Conservation (phyloP, 2,113 vertebrate species). For the Hippoglossus stenolepis region DNA sequence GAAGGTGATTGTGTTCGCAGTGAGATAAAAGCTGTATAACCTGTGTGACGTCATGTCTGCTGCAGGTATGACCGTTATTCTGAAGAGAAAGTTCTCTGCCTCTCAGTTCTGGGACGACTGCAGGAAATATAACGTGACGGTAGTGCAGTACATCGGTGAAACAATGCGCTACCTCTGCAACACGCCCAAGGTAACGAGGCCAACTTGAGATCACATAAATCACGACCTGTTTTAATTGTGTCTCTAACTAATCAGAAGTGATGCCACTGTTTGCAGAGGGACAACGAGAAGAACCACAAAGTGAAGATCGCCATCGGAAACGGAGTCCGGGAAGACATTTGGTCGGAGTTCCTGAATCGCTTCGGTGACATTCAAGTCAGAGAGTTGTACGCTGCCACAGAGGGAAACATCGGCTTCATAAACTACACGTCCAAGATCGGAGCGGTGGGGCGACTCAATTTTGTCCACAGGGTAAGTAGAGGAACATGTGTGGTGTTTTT, state of each 20-base stretch:
- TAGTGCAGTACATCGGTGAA: constrained; percentile 94
- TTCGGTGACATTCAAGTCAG: constrained; percentile 86
- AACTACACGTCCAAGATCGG: constrained; percentile 89
- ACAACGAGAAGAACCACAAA: constrained; percentile 83
- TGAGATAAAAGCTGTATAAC: neutral
- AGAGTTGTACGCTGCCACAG: constrained; percentile 90
- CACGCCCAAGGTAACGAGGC: constrained; percentile 81
- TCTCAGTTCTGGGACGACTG: constrained; percentile 95
- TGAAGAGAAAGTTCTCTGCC: constrained; percentile 90
- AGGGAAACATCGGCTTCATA: constrained; percentile 89
- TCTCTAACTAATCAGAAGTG: neutral
- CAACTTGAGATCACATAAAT: neutral
- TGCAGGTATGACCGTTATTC: constrained; percentile 86
- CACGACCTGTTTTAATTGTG: neutral
- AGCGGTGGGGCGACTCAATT: constrained; percentile 83
- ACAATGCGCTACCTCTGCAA: constrained; percentile 91
- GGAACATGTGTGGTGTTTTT: neutral
- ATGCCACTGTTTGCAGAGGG: constrained; percentile 72
- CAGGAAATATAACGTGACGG: constrained; percentile 88
- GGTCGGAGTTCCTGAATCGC: constrained; percentile 86
- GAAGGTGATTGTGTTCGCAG: neutral
- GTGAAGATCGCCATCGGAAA: constrained; percentile 90
- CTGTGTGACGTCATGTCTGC: neutral
- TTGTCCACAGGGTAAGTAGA: constrained; percentile 79
- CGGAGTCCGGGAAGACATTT: constrained; percentile 85